Percentiles rank a stretch among this genome's conserved stretches.
Evolutionary conservation across 2,113 vertebrate genomes (phyloP).

Genomic region (Tragelaphus buxtoni): DNA sequence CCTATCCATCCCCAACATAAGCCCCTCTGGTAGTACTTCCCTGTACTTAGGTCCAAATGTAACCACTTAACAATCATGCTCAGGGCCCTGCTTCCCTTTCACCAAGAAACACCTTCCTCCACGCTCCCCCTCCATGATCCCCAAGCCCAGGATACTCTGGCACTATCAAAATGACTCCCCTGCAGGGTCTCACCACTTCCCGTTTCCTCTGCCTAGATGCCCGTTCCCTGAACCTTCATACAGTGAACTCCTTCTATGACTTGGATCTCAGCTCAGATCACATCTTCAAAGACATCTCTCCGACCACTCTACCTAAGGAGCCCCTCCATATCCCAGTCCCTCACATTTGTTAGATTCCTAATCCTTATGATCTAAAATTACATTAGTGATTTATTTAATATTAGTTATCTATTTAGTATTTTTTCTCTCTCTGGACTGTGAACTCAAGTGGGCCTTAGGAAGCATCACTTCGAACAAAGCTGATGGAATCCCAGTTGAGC

Average conservation of each 20-base stretch:
- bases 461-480: neutral
- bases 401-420: neutral
- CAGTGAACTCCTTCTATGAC: too few species aligned
- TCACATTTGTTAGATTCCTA: neutral
- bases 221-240: neutral
- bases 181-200: rapidly evolving
- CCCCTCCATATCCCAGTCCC: neutral
- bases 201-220: neutral
- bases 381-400: neutral
- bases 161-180: rapidly evolving
- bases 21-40: neutral
- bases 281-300: neutral
- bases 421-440: neutral
- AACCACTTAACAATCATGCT: neutral
- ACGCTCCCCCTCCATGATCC: rapidly evolving
- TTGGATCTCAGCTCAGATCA: too few species aligned
- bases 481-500: neutral
- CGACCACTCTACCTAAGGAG: neutral
- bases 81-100: neutral
- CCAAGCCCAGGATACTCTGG: rapidly evolving
- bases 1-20: neutral
- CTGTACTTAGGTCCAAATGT: neutral
- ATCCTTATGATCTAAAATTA: neutral
- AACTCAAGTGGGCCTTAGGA: neutral
- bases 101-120: neutral